Evolutionary conservation across 2,888 invertebrate species (phyloP).

Genomic region (Lepidocyrtinus sp.): DNA sequence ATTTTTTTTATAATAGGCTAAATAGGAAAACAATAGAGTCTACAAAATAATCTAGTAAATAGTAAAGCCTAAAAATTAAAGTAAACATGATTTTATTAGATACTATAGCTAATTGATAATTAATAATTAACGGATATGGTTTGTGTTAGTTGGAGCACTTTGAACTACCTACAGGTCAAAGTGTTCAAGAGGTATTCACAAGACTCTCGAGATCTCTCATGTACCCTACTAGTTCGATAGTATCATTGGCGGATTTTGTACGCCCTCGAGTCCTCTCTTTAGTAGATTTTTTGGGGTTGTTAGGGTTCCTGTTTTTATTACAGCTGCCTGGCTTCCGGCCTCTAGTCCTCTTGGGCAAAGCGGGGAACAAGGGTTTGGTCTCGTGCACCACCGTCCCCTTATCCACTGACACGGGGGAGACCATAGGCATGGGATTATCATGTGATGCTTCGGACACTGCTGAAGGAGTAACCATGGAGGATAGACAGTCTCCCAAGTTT

Average conservation of each 20-base stretch:
- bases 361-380: conserved; percentile 26
- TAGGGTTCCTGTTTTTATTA: conserved; percentile 29
- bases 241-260: conserved; percentile 44
- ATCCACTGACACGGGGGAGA: neutral
- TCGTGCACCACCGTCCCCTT: too few species aligned
- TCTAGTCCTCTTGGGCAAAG: conserved; percentile 39
- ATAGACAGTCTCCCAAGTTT: neutral
- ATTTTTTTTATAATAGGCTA: too few species aligned
- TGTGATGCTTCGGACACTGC: neutral
- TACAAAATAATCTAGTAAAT: neutral
- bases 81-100: too few species aligned
- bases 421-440: neutral
- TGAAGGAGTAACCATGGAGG: neutral
- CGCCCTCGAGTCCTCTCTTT: conserved; percentile 41
- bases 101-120: too few species aligned
- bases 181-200: conserved; percentile 35
- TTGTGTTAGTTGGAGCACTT: neutral
- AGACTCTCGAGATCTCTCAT: conserved; percentile 69
- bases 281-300: conserved; percentile 13
- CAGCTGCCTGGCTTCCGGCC: conserved; percentile 53
- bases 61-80: neutral
- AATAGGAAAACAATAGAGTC: neutral
- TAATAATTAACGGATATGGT: neutral
- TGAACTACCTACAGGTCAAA: conserved; percentile 16
- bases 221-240: conserved; percentile 74